Base-by-base conservation (phyloP, 2,797 vertebrate species). In the Clamator glandarius region DNA sequence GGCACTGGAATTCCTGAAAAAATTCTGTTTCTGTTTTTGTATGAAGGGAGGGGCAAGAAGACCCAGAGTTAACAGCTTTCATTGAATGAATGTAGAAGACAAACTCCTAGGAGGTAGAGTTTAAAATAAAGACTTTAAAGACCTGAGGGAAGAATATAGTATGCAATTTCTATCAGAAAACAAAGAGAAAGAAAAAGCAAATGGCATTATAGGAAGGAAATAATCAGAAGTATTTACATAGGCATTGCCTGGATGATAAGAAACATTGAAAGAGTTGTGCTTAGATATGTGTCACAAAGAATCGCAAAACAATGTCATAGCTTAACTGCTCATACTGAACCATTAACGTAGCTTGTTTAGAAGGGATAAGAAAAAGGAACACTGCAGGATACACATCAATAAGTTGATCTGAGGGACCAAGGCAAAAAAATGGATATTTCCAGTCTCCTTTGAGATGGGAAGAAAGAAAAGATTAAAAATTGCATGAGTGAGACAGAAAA, bases 61-160 rank as follows among this genome's bases (percentile, higher is more conserved):
- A 55, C 11, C 15, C 55, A 70, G 52, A 76, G 15, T 73, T 50
- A 64, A 83, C 9, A 63, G 15, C 25, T 95, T 74, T 73, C 82
- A 62, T 26, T 80, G 72, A 93, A 54, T 2, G 4, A 61, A 69
- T 35, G 21, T 44, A 58, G 66, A 87, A 67, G 46, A 61, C 36
- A 83, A 91, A 76, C 44, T 69, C 11, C 33, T 68, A 51, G 54
- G 39, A 86, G 15, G 24, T 57, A 39, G n/a, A 41, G 36, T 83
- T 94, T 84, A 83, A 82, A 87, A 70, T 50, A 73, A 77, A 93
- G 23, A 90, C 31, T n/a, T 31, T 50, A 73, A 77, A 93, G 23
- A 90, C 31, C 29, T 28, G 69, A 59, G 33, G 29, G 46, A 74
- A 84, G 35, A 54, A 15, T 17, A 18, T 4, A 69, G 51, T 11